These are phyloP conservation scores for Holacanthella duospinosa DNA, from an alignment of 2,888 invertebrate genomes.

Conservation along the genomic window DNA sequence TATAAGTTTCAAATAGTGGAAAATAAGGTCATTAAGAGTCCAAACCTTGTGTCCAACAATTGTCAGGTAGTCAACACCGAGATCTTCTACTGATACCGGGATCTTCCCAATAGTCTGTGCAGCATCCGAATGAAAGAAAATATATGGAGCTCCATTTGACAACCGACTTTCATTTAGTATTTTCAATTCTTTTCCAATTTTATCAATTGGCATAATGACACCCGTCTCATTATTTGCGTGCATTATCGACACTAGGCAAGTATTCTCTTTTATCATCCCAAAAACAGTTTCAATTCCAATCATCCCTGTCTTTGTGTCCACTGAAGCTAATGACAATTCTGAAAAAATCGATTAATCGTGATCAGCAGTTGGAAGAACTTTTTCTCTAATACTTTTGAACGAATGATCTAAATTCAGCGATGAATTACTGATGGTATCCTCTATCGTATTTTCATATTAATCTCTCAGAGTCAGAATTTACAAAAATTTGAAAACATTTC, in stretches of 20 bases:
- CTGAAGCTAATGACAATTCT: constrained; percentile 35
- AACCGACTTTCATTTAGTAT: constrained; percentile 32
- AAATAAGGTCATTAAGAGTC: no score
- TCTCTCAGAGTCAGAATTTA: no score
- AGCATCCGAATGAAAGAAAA: constrained; percentile 47
- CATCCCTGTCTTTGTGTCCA: constrained; percentile 18
- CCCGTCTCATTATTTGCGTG: constrained; percentile 54
- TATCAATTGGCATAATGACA: constrained; percentile 45
- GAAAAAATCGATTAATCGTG: no score
- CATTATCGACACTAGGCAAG: constrained; percentile 50
- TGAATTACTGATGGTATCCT: no score
- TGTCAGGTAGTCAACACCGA: constrained; percentile 48
- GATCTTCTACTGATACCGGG: constrained; percentile 43
- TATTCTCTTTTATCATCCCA: constrained; percentile 42
- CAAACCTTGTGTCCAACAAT: constrained; percentile 51
- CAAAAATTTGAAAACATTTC: no score
- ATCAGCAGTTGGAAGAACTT: no score
- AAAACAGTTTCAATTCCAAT: constrained; percentile 39
- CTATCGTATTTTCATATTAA: no score
- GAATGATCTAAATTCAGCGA: no score
- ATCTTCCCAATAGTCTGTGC: constrained; percentile 52
- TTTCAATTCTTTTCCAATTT: constrained; percentile 38
- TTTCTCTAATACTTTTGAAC: no score
- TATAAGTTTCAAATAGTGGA: background rate
- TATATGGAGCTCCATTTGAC: constrained; percentile 24